Base-by-base conservation (phyloP, 2,888 invertebrate genomes). In the Andrena praecox region DNA sequence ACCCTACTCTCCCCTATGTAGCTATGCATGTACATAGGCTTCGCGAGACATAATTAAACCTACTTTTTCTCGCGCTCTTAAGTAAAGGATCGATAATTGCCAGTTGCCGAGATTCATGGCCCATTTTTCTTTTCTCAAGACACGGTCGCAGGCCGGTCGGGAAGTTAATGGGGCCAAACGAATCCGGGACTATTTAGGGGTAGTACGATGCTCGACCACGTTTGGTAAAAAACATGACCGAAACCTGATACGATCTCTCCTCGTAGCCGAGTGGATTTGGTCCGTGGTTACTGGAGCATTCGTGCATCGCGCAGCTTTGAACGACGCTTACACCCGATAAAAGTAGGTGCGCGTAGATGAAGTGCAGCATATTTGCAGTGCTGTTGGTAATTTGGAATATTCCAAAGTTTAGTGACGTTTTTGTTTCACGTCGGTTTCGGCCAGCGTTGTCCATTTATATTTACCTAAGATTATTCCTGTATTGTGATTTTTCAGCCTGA, bases 111-210 rank as follows among this genome's bases (percentile, higher is more conserved):
- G 66, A 79, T 73, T 81, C 79, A 66, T 79, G 50, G 64, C 8
- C 59, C 35, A 35, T 72, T 80, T 73, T 73, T 52, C 12, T 12
- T 69, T 50, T 48, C 16, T 20, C 52, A 31, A 29, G 62, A 74
- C 60, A 20, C 56, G 35, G 50, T 24, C 69, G 2, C 52, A 24
- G 35, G 7, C 68, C n/a, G 64, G 31, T 69, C 12, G 52, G 66
- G 66, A 64, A 80, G 70, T 81, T 81, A 81, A 81, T 81, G 81
- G 80, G 66, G 68, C 81, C 20, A 70, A 66, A 81, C 81, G 81
- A 81, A 81, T 70, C 66, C 71, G 66, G 54, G 70, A 54, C 35
- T 35, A 42, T 42, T 24, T 33, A 27, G 42, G 69, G 73, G 69
- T 64, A n/a, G 63, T 68, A 24, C 80, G 62, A 54, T 54, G 33